A percentile compares a stretch with the other conserved stretches of the same genome.
Conservation (phyloP, 2,797 vertebrate genomes). For the Cichlasoma orientale region DNA sequence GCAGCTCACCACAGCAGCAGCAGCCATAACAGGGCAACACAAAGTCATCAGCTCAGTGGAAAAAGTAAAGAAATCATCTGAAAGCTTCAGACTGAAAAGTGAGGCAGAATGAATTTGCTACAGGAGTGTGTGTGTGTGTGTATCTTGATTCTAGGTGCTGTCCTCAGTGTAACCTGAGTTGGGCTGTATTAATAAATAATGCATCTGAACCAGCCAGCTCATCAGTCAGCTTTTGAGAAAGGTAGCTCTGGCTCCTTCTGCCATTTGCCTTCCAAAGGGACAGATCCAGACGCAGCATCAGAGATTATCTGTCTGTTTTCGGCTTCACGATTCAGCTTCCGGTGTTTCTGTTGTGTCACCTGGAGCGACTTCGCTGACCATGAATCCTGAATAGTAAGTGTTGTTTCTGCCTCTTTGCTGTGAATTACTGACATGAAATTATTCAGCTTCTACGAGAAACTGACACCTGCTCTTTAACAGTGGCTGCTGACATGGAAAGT, state of each 20-base stretch:
- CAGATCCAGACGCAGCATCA: background rate
- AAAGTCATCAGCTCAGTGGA: background rate
- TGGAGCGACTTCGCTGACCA: constrained; percentile 41
- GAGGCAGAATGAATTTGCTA: rapidly evolving
- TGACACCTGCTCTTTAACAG: background rate
- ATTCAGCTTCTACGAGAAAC: background rate
- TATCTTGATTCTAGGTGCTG: constrained; percentile 53
- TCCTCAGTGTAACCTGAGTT: constrained; percentile 60
- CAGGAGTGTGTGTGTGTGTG: background rate
- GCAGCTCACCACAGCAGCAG: background rate
- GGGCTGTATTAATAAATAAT: constrained; percentile 67
- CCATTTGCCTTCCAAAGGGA: constrained; percentile 29
- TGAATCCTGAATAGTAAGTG: constrained; percentile 87
- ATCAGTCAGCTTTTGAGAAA: constrained; percentile 28
- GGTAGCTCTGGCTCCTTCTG: constrained; percentile 30
- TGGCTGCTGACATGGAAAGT: background rate
- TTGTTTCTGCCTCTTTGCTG: background rate
- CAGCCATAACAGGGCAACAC: background rate
- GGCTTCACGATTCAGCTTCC: background rate
- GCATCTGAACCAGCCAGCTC: constrained; percentile 48
- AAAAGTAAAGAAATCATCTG: background rate
- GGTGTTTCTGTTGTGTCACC: background rate
- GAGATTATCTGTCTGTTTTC: background rate
- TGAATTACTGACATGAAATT: background rate
- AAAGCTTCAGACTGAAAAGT: background rate